A percentile compares a stretch with the other conserved stretches of the same genome.
These are phyloP conservation scores for Calyptommatus sinebrachiatus DNA, from an alignment of 2,113 vertebrate species.

Conservation along the genomic window DNA sequence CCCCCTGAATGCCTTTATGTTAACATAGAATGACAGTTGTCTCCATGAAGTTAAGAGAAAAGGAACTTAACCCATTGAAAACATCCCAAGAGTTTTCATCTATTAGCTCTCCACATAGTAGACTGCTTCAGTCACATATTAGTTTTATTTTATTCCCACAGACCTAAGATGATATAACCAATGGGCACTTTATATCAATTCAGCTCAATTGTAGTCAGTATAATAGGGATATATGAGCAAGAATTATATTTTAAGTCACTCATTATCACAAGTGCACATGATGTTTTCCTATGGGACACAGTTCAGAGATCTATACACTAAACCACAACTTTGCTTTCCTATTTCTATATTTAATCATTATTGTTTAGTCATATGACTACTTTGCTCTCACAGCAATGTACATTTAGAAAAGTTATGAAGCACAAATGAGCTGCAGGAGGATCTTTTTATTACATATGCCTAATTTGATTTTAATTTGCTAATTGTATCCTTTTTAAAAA, in stretches of 20 bases:
- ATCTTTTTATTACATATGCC: background rate
- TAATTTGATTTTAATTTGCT: conserved; percentile 25
- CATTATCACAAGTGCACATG: background rate
- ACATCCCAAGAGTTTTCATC: no score
- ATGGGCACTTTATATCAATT: background rate
- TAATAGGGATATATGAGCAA: background rate
- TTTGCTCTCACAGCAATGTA: background rate
- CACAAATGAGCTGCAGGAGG: conserved; percentile 3
- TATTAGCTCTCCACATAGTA: no score
- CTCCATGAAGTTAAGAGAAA: no score
- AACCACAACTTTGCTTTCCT: background rate
- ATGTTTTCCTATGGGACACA: background rate
- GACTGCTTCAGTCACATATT: no score
- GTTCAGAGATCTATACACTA: background rate
- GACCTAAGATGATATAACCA: background rate
- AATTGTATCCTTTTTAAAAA: background rate
- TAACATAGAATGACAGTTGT: no score
- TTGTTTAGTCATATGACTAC: background rate
- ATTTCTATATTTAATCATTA: background rate
- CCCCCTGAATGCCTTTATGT: no score
- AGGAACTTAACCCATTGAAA: no score
- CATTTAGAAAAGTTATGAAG: background rate
- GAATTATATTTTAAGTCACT: background rate
- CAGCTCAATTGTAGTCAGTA: background rate
- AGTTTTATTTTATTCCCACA: background rate